Evolutionary conservation across 2,888 invertebrate genomes (phyloP).

Genomic region (Ennomos fuscantarius): DNA sequence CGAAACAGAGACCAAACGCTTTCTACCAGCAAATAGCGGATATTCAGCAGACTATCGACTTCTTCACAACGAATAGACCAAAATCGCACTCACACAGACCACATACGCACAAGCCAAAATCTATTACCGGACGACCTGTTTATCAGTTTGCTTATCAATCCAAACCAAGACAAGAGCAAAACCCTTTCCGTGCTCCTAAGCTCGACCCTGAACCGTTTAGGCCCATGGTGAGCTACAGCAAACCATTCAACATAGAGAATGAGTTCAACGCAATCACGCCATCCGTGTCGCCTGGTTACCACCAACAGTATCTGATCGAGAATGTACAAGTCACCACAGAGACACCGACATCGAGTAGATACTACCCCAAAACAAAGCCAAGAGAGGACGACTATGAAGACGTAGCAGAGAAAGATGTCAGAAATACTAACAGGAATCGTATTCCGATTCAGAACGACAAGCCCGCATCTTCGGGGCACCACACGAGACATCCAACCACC

Average conservation of each 20-base stretch:
- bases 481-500: constrained; percentile 74
- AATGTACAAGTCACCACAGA: constrained; percentile 80
- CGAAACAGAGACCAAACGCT: constrained; percentile 76
- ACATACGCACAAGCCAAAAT: constrained; percentile 77
- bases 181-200: constrained; percentile 79
- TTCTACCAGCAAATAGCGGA: constrained; percentile 88
- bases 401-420: constrained; percentile 59
- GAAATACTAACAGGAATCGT: constrained; percentile 65
- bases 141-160: constrained; percentile 91
- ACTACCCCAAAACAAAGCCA: constrained; percentile 78
- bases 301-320: constrained; percentile 76
- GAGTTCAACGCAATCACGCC: constrained; percentile 77
- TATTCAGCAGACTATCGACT: constrained; percentile 87
- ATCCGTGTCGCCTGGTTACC: constrained; percentile 67
- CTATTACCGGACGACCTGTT: constrained; percentile 83
- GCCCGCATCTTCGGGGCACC: constrained; percentile 57
- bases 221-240: constrained; percentile 86
- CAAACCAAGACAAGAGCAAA: constrained; percentile 75
- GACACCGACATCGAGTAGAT: constrained; percentile 78
- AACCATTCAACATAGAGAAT: constrained; percentile 75
- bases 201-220: constrained; percentile 86
- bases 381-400: constrained; percentile 79
- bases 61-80: constrained; percentile 85
- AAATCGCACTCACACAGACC: constrained; percentile 72
- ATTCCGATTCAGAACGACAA: constrained; percentile 69